Evolutionary conservation across 2,113 vertebrate genomes (phyloP).

Genomic region (Toxotes jaculatrix): DNA sequence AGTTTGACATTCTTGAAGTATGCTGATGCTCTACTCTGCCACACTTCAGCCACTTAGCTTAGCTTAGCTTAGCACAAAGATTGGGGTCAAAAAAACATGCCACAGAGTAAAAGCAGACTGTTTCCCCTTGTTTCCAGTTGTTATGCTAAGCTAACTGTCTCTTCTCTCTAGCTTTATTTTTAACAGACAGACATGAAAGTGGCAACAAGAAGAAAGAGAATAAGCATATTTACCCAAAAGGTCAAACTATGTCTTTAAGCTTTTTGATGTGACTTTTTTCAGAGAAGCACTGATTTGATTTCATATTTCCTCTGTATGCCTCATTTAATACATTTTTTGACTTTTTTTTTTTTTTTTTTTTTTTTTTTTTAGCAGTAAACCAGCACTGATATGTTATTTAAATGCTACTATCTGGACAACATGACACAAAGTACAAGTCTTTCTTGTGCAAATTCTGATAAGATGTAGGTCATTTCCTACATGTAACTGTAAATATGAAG

Average conservation of each 20-base stretch:
- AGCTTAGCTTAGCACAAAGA: constrained; percentile 5
- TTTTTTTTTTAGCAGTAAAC: neutral
- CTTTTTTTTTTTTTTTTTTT: neutral
- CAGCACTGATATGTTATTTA: neutral
- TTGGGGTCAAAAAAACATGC: neutral
- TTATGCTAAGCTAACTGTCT: neutral
- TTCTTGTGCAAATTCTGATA: neutral
- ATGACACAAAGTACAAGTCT: neutral
- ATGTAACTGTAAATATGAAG: neutral
- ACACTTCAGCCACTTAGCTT: neutral
- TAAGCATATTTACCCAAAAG: neutral
- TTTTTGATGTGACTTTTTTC: neutral
- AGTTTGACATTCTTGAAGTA: constrained; percentile 16
- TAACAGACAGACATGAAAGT: neutral
- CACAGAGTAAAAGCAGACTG: neutral
- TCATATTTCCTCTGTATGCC: neutral
- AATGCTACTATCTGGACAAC: neutral
- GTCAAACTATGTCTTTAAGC: neutral
- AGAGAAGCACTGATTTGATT: neutral
- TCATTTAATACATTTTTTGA: neutral
- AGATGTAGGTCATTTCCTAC: neutral
- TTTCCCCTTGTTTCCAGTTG: neutral
- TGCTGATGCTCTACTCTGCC: neutral
- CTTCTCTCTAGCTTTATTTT: neutral
- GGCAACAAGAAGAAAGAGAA: neutral